Evolutionary conservation across 2,888 invertebrate genomes (phyloP).

Genomic region (Hydroisotoma schaefferi): DNA sequence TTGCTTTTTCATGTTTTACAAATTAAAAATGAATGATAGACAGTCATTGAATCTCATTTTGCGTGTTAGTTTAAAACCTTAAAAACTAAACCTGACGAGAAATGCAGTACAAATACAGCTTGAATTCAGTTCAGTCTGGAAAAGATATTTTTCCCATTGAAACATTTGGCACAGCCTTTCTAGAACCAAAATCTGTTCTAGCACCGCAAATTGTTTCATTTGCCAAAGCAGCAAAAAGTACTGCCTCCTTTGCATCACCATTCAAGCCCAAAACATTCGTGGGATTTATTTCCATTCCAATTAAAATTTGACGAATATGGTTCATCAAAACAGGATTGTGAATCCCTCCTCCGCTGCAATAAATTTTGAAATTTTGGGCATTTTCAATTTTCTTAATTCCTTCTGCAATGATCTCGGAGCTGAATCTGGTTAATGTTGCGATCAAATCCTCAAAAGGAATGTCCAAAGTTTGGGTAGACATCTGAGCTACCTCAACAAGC

Average conservation of each 20-base stretch:
- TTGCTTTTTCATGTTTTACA: no score
- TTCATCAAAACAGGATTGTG: conserved; percentile 24
- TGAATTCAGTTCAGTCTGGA: conserved; percentile 19
- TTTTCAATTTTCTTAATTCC: conserved; percentile 6
- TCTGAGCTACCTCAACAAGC: conserved; percentile 15
- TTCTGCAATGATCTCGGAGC: conserved; percentile 28
- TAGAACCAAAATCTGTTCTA: conserved; percentile 1
- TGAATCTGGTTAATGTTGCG: conserved; percentile 29
- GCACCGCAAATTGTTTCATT: conserved; percentile 29
- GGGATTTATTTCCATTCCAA: conserved; percentile 2
- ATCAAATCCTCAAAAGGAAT: conserved; percentile 17
- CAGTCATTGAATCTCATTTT: no score
- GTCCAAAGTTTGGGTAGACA: neutral
- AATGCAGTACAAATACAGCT: no score
- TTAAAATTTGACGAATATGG: conserved; percentile 12
- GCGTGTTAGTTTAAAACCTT: no score
- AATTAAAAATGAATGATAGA: no score
- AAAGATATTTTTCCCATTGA: conserved; percentile 38
- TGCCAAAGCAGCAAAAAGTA: conserved; percentile 34
- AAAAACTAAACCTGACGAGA: no score
- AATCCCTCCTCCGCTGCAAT: conserved; percentile 32
- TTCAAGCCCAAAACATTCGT: conserved; percentile 24
- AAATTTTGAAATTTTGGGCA: conserved; percentile 11
- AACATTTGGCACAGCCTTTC: conserved; percentile 15
- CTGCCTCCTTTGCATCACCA: conserved; percentile 38